These are phyloP conservation scores for Platichthys stellatus DNA, from an alignment of 2,113 vertebrate genomes.

Conservation along the genomic window DNA sequence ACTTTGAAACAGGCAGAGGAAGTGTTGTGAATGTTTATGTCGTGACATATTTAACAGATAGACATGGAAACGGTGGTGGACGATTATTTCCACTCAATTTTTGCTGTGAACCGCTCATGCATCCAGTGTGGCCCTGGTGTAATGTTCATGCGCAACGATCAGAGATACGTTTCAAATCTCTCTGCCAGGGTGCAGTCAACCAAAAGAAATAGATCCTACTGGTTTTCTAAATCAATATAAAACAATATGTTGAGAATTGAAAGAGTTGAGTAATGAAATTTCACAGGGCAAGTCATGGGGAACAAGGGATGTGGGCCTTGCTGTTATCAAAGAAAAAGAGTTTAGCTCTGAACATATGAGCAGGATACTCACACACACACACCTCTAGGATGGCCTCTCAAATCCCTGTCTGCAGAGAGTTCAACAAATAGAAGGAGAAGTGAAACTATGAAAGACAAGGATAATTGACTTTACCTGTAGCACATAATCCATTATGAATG, in stretches of 20 bases:
- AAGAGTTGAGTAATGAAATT: neutral
- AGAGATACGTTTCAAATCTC: too few relatives aligned
- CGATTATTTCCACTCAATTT: too few relatives aligned
- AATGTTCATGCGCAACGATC: too few relatives aligned
- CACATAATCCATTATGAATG: conserved; percentile 66
- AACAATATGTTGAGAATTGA: neutral
- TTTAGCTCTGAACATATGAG: neutral
- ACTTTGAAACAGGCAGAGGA: too few relatives aligned
- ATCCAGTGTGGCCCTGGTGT: too few relatives aligned
- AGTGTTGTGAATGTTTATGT: too few relatives aligned
- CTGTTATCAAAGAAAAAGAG: neutral
- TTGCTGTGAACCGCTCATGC: too few relatives aligned
- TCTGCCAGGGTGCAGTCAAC: too few relatives aligned
- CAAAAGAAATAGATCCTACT: too few relatives aligned
- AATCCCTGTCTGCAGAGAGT: conserved; percentile 40
- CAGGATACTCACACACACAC: neutral
- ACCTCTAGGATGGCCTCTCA: conserved; percentile 57
- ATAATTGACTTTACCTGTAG: conserved; percentile 60
- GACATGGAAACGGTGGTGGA: too few relatives aligned
- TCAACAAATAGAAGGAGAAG: conserved; percentile 54
- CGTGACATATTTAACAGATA: too few relatives aligned
- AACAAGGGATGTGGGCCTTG: neutral
- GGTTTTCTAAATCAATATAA: neutral
- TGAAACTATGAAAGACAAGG: conserved; percentile 52
- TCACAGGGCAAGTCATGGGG: neutral